Evolutionary conservation across 2,888 invertebrate genomes (phyloP).

Genomic region (Watsonalla binaria): DNA sequence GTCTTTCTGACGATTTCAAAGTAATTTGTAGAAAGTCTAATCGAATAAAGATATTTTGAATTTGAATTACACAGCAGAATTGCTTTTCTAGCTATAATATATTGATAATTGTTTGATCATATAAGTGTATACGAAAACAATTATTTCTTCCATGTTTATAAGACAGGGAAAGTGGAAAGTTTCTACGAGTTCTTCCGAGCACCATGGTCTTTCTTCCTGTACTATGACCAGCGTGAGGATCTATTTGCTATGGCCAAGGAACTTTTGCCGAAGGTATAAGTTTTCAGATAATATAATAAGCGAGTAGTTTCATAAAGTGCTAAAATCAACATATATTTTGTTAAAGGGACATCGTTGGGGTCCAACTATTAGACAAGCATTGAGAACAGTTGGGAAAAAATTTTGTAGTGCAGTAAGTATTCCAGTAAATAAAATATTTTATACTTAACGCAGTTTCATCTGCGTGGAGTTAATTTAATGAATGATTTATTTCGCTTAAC

Average conservation of each 20-base stretch:
- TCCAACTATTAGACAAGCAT: constrained; percentile 42
- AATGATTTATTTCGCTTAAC: too few species aligned
- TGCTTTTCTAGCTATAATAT: too few species aligned
- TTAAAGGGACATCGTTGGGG: constrained; percentile 39
- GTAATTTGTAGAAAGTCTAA: too few species aligned
- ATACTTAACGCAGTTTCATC: neutral
- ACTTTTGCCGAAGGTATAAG: constrained; percentile 54
- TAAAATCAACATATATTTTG: neutral
- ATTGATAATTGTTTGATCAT: too few species aligned
- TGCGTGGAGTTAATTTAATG: too few species aligned
- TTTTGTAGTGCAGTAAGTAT: constrained; percentile 23
- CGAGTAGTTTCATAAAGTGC: too few species aligned
- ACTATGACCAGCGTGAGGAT: constrained; percentile 77
- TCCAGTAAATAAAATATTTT: neutral
- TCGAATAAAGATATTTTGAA: too few species aligned
- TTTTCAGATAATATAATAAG: constrained; percentile 1
- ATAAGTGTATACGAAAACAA: neutral
- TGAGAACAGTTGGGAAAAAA: constrained; percentile 27
- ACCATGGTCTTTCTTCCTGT: constrained; percentile 82
- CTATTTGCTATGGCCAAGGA: constrained; percentile 66
- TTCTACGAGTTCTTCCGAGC: constrained; percentile 82
- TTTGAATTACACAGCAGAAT: too few species aligned
- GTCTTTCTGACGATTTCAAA: too few species aligned
- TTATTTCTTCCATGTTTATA: constrained; percentile 20
- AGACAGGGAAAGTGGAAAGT: constrained; percentile 79